A percentile compares a stretch with the other conserved stretches of the same genome.
These are phyloP conservation scores for Bombus huntii DNA, from an alignment of 1,140 invertebrate species.

Conservation along the genomic window DNA sequence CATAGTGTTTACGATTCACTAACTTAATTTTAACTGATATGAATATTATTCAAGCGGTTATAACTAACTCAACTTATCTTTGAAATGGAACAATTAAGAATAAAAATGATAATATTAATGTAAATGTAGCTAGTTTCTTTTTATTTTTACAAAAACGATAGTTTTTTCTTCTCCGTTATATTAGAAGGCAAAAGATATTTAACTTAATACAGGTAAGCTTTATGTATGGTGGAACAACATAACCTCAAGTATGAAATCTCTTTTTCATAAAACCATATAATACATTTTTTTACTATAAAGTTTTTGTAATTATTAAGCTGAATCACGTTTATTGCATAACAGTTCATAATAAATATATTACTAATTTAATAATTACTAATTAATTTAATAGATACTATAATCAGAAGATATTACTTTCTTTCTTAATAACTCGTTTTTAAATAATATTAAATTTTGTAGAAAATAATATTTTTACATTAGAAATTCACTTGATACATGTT, in stretches of 20 bases:
- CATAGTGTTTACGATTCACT: no score
- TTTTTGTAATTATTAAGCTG: not conserved
- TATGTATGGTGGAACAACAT: not conserved
- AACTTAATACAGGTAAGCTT: constrained; percentile 5
- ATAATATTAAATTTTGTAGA: not conserved
- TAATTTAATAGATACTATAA: not conserved
- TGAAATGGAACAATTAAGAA: not conserved
- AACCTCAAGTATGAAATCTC: constrained; percentile 26
- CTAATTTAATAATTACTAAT: not conserved
- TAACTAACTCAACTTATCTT: not conserved
- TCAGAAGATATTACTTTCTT: not conserved
- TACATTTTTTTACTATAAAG: not conserved
- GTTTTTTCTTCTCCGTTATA: no score
- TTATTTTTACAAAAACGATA: not conserved
- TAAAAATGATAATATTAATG: not conserved
- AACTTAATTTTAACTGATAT: not conserved
- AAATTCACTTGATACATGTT: not conserved
- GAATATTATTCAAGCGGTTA: not conserved
- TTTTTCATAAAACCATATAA: not conserved
- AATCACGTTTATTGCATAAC: not conserved
- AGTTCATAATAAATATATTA: not conserved
- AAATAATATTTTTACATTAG: not conserved
- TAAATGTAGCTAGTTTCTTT: not conserved
- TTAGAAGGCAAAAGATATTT: not conserved
- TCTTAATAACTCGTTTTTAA: not conserved